Percentiles rank a stretch among this genome's conserved stretches.
phyloP scores from a whole-genome alignment of 2,113 vertebrate species.

The Cochlearius cochlearius region DNA sequence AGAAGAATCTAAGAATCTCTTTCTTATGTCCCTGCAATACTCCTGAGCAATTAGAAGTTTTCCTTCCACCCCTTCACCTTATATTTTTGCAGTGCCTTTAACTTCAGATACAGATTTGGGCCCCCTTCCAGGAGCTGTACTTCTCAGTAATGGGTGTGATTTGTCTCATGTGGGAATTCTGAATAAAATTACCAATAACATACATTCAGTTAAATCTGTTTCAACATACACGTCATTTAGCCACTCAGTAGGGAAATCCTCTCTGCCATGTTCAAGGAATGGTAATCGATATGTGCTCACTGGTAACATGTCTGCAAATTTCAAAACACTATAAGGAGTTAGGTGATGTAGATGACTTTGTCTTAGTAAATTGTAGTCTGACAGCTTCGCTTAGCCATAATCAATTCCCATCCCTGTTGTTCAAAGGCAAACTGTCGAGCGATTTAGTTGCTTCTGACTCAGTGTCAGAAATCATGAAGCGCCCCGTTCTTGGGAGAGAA shows the following conservation, averaged over 20 bases:
- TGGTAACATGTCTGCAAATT: neutral
- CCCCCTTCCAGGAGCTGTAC: neutral
- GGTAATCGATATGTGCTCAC: neutral
- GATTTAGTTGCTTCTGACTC: constrained; percentile 12
- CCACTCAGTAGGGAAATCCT: constrained; percentile 25
- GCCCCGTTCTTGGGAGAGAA: neutral
- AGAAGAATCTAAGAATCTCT: neutral
- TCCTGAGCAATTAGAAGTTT: neutral
- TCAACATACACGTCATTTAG: constrained; percentile 8
- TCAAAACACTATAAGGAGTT: neutral
- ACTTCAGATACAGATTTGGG: neutral
- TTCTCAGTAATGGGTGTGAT: neutral
- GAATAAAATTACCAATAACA: constrained; percentile 32
- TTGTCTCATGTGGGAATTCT: neutral
- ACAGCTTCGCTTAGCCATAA: neutral
- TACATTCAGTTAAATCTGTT: constrained; percentile 25
- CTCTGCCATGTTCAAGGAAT: neutral
- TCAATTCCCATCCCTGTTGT: neutral
- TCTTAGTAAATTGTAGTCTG: constrained; percentile 26
- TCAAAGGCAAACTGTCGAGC: constrained; percentile 2
- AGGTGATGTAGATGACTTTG: constrained; percentile 26
- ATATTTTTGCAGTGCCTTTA: neutral
- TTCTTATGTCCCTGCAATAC: neutral
- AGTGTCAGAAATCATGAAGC: constrained; percentile 16
- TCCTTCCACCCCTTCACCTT: neutral